A percentile compares a stretch with the other conserved stretches of the same genome.
Conservation (phyloP, 2,888 invertebrate species). For the Melanchra persicariae region DNA sequence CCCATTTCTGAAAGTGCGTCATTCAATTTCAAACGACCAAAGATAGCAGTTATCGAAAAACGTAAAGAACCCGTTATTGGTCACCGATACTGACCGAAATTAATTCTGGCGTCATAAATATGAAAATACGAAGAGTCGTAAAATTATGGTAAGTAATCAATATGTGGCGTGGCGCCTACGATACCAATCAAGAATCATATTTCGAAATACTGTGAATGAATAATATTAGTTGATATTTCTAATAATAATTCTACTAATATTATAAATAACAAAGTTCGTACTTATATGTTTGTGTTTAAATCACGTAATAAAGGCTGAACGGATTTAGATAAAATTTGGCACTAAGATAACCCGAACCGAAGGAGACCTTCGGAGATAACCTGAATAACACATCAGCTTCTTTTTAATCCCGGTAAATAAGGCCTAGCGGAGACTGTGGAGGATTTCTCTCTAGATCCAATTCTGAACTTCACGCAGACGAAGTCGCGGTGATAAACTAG, state of each 20-base stretch:
- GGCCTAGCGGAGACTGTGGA: no score
- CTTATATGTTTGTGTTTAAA: background rate
- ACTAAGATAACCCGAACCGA: no score
- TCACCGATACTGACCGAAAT: constrained; percentile 29
- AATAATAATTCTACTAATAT: background rate
- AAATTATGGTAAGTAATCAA: constrained; percentile 54
- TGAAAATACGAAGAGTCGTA: constrained; percentile 37
- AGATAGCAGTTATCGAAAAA: constrained; percentile 37
- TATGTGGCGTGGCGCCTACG: constrained; percentile 52
- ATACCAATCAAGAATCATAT: constrained; percentile 20
- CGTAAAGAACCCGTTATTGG: constrained; percentile 39
- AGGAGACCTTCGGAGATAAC: no score
- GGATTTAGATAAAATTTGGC: background rate
- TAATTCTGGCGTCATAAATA: constrained; percentile 48
- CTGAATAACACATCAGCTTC: no score
- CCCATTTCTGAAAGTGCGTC: background rate
- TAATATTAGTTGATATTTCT: constrained; percentile 14
- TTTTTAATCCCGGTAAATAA: no score
- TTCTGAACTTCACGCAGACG: background rate
- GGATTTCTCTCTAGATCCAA: background rate
- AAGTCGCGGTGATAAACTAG: background rate
- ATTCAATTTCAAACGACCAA: constrained; percentile 4
- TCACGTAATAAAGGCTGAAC: background rate
- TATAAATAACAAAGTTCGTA: no score
- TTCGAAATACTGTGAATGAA: constrained; percentile 26